Evolutionary conservation across 2,888 invertebrate genomes (phyloP), one percentile per base, ranked within the genome.

Genomic region (Pardosa pseudoannulata): DNA sequence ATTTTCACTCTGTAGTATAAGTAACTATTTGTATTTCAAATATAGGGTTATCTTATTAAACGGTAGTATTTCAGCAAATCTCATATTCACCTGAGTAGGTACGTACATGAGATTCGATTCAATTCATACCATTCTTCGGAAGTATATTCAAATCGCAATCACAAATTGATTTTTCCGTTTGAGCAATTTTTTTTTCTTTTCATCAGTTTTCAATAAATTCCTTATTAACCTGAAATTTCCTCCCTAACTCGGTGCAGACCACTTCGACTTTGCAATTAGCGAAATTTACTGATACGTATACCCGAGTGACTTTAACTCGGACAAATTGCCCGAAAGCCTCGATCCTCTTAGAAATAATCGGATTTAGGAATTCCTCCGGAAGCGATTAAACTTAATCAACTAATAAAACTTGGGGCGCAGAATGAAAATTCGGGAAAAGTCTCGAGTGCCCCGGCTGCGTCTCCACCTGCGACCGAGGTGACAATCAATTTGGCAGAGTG

Each of bases 381-480:
- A 64, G 56, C 83, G 83, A 83, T 78, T 83, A 83, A 76, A 78
- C 78, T 83, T 83, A 83, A 83, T 83, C 83, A 83, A 83, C 83
- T 83, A 46, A 83, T 83, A 83, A 83, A 83, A 78, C 67, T 67
- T 36, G 31, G 56, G 50, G 32, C 74, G 67, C 71, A 70, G 46
- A 82, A 75, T 75, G 71, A 75, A 82, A 82, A 75, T 82, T 82
- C 71, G 50, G 41, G n/a, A 71, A 71, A 5, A 11, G 36, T 39
- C 39, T 13, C 16, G 67, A 29, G 31, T 31, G 31, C 32, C 29
- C 11, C 0, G 7, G 31, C 29, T 68, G 16, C 27, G 29, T 13
- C 27, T 27, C 73, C 68, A 81, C 80, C 80, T 80, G 80, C 50
- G 67, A 16, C 68, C 50, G 46, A 27, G 32, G 16, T 62, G 65